A percentile compares a stretch with the other conserved stretches of the same genome.
phyloP scores from a whole-genome alignment of 2,888 invertebrate genomes.

The Pomacea canaliculata region DNA sequence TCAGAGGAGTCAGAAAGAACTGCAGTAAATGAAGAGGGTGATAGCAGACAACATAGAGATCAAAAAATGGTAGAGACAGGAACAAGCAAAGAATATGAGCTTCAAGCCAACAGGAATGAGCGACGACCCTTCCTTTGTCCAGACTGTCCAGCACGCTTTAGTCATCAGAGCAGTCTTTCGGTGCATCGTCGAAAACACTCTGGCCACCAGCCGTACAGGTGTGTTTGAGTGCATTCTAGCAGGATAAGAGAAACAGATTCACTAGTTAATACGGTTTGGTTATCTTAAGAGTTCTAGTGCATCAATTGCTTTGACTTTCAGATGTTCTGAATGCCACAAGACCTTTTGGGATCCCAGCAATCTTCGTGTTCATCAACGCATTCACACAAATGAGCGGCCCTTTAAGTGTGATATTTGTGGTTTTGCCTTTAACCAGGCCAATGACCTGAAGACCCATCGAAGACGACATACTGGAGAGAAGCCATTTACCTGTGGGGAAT shows the following conservation, averaged over 20 bases:
- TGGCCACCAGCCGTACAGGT: conserved; percentile 18
- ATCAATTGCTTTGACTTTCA: neutral
- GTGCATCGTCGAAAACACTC: conserved; percentile 15
- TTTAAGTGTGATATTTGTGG: conserved; percentile 14
- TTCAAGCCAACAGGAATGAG: neutral
- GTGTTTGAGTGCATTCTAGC: neutral
- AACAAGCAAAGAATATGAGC: neutral
- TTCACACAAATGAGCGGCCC: conserved; percentile 10
- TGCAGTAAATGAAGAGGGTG: neutral
- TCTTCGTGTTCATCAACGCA: conserved; percentile 19
- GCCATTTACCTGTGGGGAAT: conserved; percentile 11
- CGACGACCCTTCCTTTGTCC: conserved; percentile 9
- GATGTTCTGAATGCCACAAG: conserved; percentile 15
- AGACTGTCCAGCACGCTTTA: conserved; percentile 7
- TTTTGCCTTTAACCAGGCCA: conserved; percentile 19
- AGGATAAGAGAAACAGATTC: neutral
- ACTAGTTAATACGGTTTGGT: neutral
- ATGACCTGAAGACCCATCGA: conserved; percentile 16
- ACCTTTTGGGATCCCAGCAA: conserved; percentile 23
- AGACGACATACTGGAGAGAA: conserved; percentile 18
- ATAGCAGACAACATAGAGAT: too few species aligned
- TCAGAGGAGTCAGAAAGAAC: neutral
- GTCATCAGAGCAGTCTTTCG: conserved; percentile 15
- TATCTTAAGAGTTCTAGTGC: neutral
- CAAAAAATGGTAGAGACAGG: neutral